Conservation (phyloP, 2,888 invertebrate genomes). For the Drosophila melanocephala region DNA sequence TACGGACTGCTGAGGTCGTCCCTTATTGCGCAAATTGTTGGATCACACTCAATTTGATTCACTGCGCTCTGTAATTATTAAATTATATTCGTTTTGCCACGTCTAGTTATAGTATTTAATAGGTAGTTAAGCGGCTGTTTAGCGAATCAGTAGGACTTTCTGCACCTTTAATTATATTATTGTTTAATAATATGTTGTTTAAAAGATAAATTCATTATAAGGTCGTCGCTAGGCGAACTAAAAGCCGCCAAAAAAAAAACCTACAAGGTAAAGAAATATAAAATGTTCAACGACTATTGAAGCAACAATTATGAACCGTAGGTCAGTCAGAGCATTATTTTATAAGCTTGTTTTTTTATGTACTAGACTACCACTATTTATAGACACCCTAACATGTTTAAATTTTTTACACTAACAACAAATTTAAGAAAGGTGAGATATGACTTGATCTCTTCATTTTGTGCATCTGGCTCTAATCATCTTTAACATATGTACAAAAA, state of each 20-base stretch:
- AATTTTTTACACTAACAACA: background rate
- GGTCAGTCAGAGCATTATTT: slow-evolving; percentile 15
- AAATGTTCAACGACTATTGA: slow-evolving; percentile 11
- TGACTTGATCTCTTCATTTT: background rate
- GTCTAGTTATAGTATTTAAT: background rate
- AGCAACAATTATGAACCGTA: background rate
- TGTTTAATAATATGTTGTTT: background rate
- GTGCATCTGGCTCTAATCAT: background rate
- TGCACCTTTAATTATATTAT: slow-evolving; percentile 4
- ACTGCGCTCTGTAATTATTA: slow-evolving; percentile 17
- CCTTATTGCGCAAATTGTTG: background rate
- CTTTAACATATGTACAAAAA: background rate
- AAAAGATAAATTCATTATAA: slow-evolving; percentile 16
- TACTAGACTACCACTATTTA: background rate
- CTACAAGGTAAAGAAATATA: slow-evolving; percentile 28
- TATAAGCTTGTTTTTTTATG: background rate
- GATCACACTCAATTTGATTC: slow-evolving; percentile 9
- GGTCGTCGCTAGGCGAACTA: slow-evolving; percentile 23
- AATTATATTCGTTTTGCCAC: background rate
- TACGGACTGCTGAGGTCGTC: slow-evolving; percentile 12
- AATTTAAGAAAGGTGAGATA: background rate
- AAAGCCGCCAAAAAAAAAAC: slow-evolving; percentile 5
- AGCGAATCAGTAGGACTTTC: slow-evolving; percentile 3
- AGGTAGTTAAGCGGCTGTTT: background rate
- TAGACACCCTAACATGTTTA: too few relatives aligned